Conservation (phyloP, 2,888 invertebrate species). For the Seira musarum region DNA sequence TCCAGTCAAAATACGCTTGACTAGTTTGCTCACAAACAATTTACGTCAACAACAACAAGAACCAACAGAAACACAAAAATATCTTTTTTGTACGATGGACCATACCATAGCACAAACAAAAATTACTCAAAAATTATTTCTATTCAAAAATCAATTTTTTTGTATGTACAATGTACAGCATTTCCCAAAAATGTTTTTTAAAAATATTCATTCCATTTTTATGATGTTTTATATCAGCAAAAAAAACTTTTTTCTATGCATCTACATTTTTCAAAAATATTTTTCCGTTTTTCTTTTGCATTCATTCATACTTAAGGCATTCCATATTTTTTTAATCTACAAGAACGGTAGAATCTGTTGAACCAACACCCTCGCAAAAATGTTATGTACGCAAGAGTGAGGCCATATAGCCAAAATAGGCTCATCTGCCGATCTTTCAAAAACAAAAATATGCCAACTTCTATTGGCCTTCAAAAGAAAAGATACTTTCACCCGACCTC, state of each 20-base stretch:
- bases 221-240: neutral
- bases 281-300: slow-evolving; percentile 26
- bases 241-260: neutral
- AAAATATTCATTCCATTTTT: slow-evolving; percentile 38
- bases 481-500: slow-evolving; percentile 25
- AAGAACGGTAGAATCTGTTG: too few species aligned
- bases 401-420: too few species aligned
- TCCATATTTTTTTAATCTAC: too few species aligned
- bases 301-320: slow-evolving; percentile 46
- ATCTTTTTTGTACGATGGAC: too few species aligned
- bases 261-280: slow-evolving; percentile 34
- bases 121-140: slow-evolving; percentile 21
- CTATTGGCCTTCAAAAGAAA: neutral
- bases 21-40: slow-evolving; percentile 52
- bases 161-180: slow-evolving; percentile 27
- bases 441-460: neutral
- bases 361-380: too few species aligned
- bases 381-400: too few species aligned
- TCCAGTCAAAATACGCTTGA: slow-evolving; percentile 59
- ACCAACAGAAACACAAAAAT: too few species aligned
- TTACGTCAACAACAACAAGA: neutral
- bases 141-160: neutral
- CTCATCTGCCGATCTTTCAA: neutral
- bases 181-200: too few species aligned
- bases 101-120: slow-evolving; percentile 25